phyloP scores from a whole-genome alignment of 2,888 invertebrate species.

The Ceriagrion tenellum region DNA sequence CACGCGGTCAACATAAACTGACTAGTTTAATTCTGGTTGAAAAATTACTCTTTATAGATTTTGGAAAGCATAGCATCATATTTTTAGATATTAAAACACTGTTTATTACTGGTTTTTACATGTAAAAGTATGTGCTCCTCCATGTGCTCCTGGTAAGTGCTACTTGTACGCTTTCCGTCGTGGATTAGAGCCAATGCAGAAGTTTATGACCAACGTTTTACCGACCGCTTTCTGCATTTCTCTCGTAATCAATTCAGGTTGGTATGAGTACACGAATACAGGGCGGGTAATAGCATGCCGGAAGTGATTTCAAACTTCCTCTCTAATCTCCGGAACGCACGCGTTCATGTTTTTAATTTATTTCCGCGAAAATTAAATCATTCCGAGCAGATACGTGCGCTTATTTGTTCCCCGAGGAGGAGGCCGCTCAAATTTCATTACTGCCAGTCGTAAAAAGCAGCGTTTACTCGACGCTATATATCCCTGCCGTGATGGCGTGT shows the following conservation, averaged over 20 bases:
- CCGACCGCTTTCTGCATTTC: neutral
- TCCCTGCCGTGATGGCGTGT: neutral
- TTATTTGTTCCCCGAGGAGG: conserved; percentile 24
- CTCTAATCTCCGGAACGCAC: neutral
- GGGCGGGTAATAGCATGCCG: neutral
- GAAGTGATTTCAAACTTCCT: neutral
- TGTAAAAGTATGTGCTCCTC: no score
- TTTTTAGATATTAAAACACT: no score
- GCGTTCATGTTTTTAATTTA: neutral
- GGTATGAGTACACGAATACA: neutral
- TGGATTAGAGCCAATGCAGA: neutral
- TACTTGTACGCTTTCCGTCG: no score
- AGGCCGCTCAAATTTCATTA: neutral
- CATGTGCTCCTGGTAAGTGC: no score
- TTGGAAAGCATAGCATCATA: no score
- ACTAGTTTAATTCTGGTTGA: no score
- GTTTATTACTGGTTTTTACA: no score
- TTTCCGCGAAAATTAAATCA: neutral
- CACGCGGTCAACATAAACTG: no score
- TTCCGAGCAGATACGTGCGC: neutral
- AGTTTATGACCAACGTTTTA: neutral
- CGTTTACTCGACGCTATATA: neutral
- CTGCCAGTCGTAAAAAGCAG: neutral
- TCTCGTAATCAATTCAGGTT: neutral
- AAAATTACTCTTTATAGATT: no score